phyloP scores from a whole-genome alignment of 2,888 invertebrate genomes.

The Pseudococcus jackbeardsleyi region DNA sequence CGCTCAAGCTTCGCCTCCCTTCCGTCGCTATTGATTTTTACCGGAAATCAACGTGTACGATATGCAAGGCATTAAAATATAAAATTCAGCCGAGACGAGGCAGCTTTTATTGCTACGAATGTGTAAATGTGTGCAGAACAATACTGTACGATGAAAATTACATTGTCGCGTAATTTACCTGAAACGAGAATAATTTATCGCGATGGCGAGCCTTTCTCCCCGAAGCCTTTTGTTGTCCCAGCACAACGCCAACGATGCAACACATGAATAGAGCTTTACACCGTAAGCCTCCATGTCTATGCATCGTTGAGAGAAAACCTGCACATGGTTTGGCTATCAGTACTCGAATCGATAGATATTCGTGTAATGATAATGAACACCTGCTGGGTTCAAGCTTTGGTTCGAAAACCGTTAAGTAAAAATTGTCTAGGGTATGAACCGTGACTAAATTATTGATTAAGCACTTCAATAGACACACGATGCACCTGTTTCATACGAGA shows the following conservation, averaged over 20 bases:
- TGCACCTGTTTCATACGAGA: neutral
- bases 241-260: neutral
- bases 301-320: neutral
- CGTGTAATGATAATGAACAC: neutral
- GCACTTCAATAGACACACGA: neutral
- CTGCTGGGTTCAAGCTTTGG: neutral
- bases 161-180: conserved; percentile 15
- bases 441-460: neutral
- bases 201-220: neutral
- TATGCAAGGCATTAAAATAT: conserved; percentile 55
- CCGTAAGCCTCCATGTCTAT: neutral
- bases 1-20: conserved; percentile 55
- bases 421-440: neutral
- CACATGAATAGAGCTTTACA: neutral
- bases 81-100: conserved; percentile 42
- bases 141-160: conserved; percentile 22
- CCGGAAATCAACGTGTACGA: conserved; percentile 58
- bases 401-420: neutral
- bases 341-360: neutral
- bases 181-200: neutral
- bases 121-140: neutral
- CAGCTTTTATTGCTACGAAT: conserved; percentile 11
- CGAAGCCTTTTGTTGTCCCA: neutral
- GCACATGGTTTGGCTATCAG: neutral
- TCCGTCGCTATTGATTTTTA: conserved; percentile 61